Base-by-base conservation (phyloP, 2,113 vertebrate genomes). In the Emydura subglobosa region DNA sequence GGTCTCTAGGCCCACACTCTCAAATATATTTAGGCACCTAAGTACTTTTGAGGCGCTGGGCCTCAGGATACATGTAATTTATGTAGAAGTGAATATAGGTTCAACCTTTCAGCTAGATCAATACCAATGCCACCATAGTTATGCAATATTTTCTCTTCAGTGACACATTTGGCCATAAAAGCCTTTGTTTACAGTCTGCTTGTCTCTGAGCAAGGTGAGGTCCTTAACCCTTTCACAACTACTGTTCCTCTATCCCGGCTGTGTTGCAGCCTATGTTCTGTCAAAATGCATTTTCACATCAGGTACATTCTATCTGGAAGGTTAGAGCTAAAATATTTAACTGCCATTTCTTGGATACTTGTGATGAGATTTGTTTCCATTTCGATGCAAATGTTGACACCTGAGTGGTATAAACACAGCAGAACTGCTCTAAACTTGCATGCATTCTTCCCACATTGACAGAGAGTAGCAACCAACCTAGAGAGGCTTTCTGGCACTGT, bases 251-350 rank as follows among this genome's bases (percentile, higher is more conserved):
- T 42, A 10, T 7, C 7, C 4, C 10, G 39, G 6, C 51, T 54
- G 10, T 12, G 31, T 44, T 0, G 5, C 85, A 44, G 53, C 14
- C 51, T 84, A 81, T 34, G 14, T 39, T 21, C n/a, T 34, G n/a
- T 42, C 16, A n/a, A 72, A 17, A 31, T 65, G 68, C 34, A 21
- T 72, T 72, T n/a, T 14, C 68, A n/a, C 34, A 22, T n/a, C 68
- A 72, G 6, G 7, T 39, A 5, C 68, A 39, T 39, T 39, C n/a
- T 72, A 39, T 53, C 79, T 49, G 51, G 55, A 93, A 91, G 80
- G n/a, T 72, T 2, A 0, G 10, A 86, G 4, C 6, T 4, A 50
- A 47, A 22, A 34, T 51, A 21, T 65, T 94, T 0, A 87, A 80
- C 49, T 83, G 89, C 47, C n/a, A 29, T 49, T 1, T 87, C 82